Percentiles rank a stretch among this genome's conserved stretches.
Evolutionary conservation across 2,797 vertebrate genomes (phyloP).

Genomic region (Cyclura pinguis): DNA sequence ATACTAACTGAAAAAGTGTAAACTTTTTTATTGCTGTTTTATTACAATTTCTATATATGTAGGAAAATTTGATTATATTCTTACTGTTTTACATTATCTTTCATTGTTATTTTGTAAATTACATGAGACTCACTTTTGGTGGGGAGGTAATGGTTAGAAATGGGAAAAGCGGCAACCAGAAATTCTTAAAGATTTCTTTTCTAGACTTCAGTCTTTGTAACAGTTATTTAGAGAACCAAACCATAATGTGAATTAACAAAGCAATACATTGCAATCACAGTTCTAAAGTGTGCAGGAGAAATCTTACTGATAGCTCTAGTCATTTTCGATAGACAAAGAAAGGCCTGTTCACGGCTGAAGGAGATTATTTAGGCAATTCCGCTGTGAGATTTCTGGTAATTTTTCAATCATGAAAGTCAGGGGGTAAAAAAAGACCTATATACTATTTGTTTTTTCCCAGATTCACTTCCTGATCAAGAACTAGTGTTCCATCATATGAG

Average conservation of each 20-base stretch:
- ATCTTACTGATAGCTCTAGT: neutral
- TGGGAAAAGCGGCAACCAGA: too few relatives aligned
- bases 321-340: conserved; percentile 26
- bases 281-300: neutral
- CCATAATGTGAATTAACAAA: neutral
- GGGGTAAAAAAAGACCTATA: neutral
- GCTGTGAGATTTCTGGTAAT: neutral
- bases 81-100: neutral
- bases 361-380: neutral
- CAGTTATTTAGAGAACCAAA: neutral
- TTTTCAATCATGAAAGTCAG: rapidly evolving
- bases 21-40: neutral
- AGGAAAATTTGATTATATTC: neutral
- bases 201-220: neutral
- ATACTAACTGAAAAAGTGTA: neutral
- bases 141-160: too few relatives aligned
- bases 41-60: neutral
- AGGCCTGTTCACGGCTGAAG: neutral
- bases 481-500: neutral
- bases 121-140: neutral
- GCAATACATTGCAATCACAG: neutral
- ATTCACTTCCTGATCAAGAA: neutral
- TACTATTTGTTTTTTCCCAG: neutral
- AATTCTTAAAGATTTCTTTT: neutral
- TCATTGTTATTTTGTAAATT: neutral